Evolutionary conservation across 2,888 invertebrate genomes (phyloP).

Genomic region (Ptilodon capucinus): DNA sequence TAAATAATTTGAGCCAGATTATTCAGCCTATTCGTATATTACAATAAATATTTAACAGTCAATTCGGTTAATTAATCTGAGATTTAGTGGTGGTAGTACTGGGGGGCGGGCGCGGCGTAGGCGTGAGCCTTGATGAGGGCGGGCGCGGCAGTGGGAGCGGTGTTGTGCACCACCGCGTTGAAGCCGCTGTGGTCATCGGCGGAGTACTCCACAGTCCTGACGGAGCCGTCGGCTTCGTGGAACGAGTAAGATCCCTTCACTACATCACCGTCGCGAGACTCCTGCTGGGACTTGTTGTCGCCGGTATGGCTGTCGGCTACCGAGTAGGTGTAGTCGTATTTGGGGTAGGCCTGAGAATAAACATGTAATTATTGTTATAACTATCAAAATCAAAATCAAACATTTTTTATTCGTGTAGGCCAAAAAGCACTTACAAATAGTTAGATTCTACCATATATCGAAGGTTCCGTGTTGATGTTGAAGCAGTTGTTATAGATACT

Average conservation of each 20-base stretch:
- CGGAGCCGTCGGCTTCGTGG: conserved; percentile 76
- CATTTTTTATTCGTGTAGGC: too few species aligned
- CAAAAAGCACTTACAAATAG: too few species aligned
- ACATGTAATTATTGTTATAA: background rate
- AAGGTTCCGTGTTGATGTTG: background rate
- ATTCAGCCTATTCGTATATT: conserved; percentile 12
- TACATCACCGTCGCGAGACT: conserved; percentile 71
- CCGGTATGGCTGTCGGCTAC: conserved; percentile 77
- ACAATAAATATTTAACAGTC: conserved; percentile 30
- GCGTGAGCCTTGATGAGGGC: conserved; percentile 23
- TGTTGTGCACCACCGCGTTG: conserved; percentile 58
- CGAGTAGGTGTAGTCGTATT: conserved; percentile 75
- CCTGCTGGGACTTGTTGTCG: conserved; percentile 77
- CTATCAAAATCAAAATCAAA: too few species aligned
- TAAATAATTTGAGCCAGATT: background rate
- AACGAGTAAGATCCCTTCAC: conserved; percentile 76
- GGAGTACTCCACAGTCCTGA: conserved; percentile 74
- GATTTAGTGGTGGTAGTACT: conserved; percentile 4
- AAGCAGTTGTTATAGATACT: conserved; percentile 10
- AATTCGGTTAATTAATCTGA: background rate
- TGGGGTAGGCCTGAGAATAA: conserved; percentile 65
- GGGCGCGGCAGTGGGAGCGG: conserved; percentile 47
- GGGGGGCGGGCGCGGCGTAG: conserved; percentile 34
- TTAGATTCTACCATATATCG: too few species aligned
- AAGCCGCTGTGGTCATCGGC: conserved; percentile 74